Evolutionary conservation across 2,888 invertebrate genomes (phyloP).

Genomic region (Branchellion lobata): DNA sequence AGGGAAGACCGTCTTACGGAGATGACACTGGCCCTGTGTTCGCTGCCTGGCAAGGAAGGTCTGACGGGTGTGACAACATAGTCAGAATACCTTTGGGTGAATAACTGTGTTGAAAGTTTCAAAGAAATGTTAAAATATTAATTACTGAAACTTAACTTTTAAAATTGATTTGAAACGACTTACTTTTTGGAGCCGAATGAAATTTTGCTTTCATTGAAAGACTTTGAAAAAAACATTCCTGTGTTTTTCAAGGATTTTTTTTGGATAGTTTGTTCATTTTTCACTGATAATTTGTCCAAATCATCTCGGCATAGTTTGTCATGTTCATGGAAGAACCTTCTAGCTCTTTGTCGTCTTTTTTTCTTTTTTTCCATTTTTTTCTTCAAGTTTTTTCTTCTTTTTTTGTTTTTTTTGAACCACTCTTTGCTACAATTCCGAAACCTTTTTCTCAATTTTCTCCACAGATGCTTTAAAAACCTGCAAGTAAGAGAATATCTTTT

Average conservation of each 20-base stretch:
- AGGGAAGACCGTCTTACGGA: constrained; percentile 23
- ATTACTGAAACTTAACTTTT: no score
- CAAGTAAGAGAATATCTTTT: neutral
- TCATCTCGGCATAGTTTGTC: neutral
- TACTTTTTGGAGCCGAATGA: neutral
- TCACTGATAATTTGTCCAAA: neutral
- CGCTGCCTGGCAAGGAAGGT: neutral
- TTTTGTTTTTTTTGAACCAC: neutral
- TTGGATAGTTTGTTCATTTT: neutral
- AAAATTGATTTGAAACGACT: constrained; percentile 7
- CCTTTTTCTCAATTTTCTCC: constrained; percentile 2
- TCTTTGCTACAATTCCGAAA: neutral
- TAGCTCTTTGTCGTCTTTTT: neutral
- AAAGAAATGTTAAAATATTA: neutral
- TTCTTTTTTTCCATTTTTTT: neutral
- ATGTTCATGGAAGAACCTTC: neutral
- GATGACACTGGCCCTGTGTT: neutral
- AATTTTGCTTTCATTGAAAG: neutral
- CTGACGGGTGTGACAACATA: neutral
- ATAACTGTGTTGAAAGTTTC: neutral
- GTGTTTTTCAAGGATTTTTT: neutral
- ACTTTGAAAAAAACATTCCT: neutral
- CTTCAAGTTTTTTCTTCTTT: neutral
- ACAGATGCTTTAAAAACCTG: constrained; percentile 11
- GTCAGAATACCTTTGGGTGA: neutral